phyloP scores from a whole-genome alignment of 2,797 vertebrate genomes.

The Schizopygopsis malacanthus region DNA sequence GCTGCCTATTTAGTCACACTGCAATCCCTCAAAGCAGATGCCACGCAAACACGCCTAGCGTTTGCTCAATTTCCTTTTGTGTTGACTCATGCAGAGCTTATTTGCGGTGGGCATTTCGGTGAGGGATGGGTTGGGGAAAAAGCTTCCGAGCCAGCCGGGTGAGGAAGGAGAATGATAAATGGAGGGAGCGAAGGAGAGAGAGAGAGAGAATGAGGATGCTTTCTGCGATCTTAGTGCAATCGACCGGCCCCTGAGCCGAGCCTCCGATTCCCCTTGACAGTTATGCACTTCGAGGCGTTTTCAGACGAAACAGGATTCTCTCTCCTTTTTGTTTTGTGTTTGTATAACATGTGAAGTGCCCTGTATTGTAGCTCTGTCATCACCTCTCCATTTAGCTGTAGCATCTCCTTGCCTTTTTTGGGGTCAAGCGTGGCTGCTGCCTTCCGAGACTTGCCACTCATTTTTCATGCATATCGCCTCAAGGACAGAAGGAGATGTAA shows the following conservation, averaged over 20 bases:
- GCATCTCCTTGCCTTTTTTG: conserved; percentile 8
- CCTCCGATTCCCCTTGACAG: conserved; percentile 42
- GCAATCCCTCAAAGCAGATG: conserved; percentile 52
- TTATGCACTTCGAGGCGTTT: conserved; percentile 42
- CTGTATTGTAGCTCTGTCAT: conserved; percentile 43
- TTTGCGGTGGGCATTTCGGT: conserved; percentile 48
- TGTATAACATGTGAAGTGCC: conserved; percentile 12
- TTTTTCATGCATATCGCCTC: conserved; percentile 54
- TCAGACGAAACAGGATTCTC: conserved; percentile 39
- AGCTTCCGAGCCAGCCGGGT: conserved; percentile 25
- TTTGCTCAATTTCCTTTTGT: conserved; percentile 56
- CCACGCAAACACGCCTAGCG: conserved; percentile 44
- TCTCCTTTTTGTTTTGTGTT: conserved; percentile 37
- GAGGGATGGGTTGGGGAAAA: conserved; percentile 34
- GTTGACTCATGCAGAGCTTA: conserved; percentile 56
- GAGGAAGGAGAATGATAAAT: conserved; percentile 38
- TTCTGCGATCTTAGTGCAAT: conserved; percentile 45
- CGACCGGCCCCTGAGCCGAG: conserved; percentile 41
- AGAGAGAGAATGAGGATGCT: conserved; percentile 39
- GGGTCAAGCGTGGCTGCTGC: conserved; percentile 39
- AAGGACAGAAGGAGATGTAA: conserved; percentile 51
- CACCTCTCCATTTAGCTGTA: conserved; percentile 24
- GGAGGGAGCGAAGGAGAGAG: conserved; percentile 4
- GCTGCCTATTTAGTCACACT: conserved; percentile 60
- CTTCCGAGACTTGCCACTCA: conserved; percentile 26